Percentiles rank a stretch among this genome's conserved stretches.
phyloP scores from a whole-genome alignment of 2,888 invertebrate species.

The Acanthosepion pharaonis region DNA sequence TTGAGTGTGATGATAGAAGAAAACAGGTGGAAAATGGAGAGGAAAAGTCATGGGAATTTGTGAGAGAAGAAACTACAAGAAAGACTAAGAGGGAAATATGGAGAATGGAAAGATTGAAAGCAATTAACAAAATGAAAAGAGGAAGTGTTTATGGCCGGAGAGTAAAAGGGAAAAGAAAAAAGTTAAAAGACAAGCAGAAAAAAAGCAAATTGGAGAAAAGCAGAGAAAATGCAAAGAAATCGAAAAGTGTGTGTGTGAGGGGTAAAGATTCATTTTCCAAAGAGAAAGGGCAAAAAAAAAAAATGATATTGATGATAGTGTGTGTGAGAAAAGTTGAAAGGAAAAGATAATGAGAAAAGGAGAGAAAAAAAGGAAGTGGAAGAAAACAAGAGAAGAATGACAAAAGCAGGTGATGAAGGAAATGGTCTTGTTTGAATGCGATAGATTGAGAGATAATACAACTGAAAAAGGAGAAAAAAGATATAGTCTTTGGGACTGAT shows the following conservation, averaged over 20 bases:
- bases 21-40: no score
- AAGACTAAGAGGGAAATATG: no score
- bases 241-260: not conserved
- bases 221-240: not conserved
- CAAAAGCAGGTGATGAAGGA: not conserved
- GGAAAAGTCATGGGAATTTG: no score
- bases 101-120: no score
- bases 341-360: not conserved
- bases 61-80: no score
- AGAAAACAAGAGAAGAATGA: not conserved
- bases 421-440: not conserved
- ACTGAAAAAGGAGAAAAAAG: no score
- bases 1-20: not conserved
- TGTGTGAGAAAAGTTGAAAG: not conserved
- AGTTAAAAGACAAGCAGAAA: not conserved
- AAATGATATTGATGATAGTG: no score
- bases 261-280: not conserved
- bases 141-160: not conserved
- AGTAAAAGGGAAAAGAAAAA: not conserved
- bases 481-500: conserved; percentile 6
- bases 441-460: not conserved
- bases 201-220: not conserved
- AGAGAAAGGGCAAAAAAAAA: not conserved
- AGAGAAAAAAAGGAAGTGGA: not conserved
- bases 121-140: not conserved